Conservation (phyloP, 2,797 vertebrate genomes). For the Rhabdomys pumilio region DNA sequence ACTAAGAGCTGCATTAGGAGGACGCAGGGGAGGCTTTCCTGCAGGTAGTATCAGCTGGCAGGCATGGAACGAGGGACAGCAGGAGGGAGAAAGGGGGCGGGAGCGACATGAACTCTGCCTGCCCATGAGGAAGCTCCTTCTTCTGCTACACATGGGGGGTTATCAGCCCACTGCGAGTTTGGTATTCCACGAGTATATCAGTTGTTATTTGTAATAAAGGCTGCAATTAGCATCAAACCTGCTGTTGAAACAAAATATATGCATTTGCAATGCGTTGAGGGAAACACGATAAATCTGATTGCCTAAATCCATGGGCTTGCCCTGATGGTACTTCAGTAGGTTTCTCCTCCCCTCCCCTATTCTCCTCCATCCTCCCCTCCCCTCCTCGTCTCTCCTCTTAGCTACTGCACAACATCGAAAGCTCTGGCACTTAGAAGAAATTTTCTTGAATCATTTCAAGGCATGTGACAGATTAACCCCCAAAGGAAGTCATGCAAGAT, state of each 20-base stretch:
- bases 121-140: background rate
- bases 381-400: background rate
- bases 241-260: background rate
- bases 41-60: background rate
- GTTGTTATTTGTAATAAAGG: background rate
- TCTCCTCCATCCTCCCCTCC: too few relatives aligned
- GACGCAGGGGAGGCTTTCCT: background rate
- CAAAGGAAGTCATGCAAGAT: constrained; percentile 21
- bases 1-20: background rate
- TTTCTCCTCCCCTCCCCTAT: background rate
- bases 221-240: background rate
- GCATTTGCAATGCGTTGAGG: background rate
- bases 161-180: background rate
- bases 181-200: background rate
- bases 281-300: background rate
- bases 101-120: background rate
- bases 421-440: constrained; percentile 8
- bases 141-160: background rate
- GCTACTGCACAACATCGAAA: constrained; percentile 12
- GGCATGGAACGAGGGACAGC: background rate
- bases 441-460: constrained; percentile 40
- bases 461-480: constrained; percentile 33
- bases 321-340: background rate
- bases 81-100: accelerated
- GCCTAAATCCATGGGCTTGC: constrained; percentile 38